A percentile compares a stretch with the other conserved stretches of the same genome.
phyloP scores from a whole-genome alignment of 2,888 invertebrate genomes.

The Lapara coniferarum region DNA sequence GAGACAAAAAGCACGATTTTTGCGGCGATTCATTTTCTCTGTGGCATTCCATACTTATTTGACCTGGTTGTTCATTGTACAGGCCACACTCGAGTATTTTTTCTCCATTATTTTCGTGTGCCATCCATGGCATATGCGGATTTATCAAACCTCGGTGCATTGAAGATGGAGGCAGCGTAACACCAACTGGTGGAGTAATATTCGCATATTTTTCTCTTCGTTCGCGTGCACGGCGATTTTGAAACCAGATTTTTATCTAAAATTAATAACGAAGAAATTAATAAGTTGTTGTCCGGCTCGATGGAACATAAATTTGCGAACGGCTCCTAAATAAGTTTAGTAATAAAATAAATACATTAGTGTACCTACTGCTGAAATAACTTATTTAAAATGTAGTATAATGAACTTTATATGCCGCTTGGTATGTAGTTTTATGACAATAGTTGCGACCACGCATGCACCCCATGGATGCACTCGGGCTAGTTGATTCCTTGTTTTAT shows the following conservation, averaged over 20 bases:
- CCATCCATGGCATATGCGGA: conserved; percentile 20
- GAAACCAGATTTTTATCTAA: conserved; percentile 90
- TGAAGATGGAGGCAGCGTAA: conserved; percentile 59
- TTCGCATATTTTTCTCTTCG: conserved; percentile 84
- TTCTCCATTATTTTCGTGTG: neutral
- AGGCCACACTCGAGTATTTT: neutral
- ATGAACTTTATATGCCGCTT: too few relatives aligned
- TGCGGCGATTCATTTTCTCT: neutral
- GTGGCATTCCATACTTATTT: neutral
- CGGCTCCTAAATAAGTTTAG: too few relatives aligned
- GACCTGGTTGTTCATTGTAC: neutral
- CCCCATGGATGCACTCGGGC: too few relatives aligned
- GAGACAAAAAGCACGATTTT: neutral
- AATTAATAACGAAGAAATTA: neutral
- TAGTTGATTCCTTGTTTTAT: too few relatives aligned
- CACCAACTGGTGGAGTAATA: conserved; percentile 63
- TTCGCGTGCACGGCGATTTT: conserved; percentile 90
- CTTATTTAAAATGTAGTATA: too few relatives aligned
- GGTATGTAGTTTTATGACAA: too few relatives aligned
- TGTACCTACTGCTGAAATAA: too few relatives aligned
- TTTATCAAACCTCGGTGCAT: conserved; percentile 6
- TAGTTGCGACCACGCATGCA: too few relatives aligned
- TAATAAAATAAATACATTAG: too few relatives aligned
- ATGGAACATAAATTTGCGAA: too few relatives aligned
- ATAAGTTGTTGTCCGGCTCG: neutral